These are phyloP conservation scores for Ctenodactylus gundi DNA, from an alignment of 2,113 vertebrate species.

Conservation along the genomic window DNA sequence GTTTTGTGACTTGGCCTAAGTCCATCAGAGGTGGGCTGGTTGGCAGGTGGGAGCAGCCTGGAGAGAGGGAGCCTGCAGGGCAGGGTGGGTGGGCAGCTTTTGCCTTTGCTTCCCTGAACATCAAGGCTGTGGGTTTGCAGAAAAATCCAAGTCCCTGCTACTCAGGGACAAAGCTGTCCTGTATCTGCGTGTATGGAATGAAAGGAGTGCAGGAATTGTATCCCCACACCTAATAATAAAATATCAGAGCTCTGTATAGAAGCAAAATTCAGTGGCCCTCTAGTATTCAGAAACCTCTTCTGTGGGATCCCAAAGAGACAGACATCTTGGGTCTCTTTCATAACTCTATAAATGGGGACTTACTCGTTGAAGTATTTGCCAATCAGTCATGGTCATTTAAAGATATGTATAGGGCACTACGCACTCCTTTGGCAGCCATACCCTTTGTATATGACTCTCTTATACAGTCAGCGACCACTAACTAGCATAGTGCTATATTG, in stretches of 20 bases:
- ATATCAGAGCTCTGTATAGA: not conserved
- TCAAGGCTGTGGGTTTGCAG: not conserved
- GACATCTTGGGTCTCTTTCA: not conserved
- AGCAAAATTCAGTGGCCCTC: not conserved
- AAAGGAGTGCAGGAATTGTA: not conserved
- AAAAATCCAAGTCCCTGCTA: not conserved
- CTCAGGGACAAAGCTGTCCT: not conserved
- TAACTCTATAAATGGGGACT: not conserved
- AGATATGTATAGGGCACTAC: not conserved
- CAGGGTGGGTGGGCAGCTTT: not conserved
- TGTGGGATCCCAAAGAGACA: not conserved
- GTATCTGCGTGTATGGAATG: not conserved
- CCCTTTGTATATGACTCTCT: not conserved
- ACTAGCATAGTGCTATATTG: not conserved
- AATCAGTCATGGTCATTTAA: not conserved
- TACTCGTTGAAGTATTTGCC: not conserved
- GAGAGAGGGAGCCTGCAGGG: too few relatives aligned
- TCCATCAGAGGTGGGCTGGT: not conserved
- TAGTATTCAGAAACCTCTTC: not conserved
- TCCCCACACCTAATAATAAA: not conserved
- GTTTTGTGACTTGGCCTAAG: not conserved
- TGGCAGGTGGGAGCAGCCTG: not conserved
- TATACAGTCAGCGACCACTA: not conserved
- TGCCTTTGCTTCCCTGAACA: not conserved
- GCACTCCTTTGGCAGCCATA: not conserved